A percentile compares a stretch with the other conserved stretches of the same genome.
Evolutionary conservation across 2,888 invertebrate species (phyloP).

Genomic region (Gryllus longicercus): DNA sequence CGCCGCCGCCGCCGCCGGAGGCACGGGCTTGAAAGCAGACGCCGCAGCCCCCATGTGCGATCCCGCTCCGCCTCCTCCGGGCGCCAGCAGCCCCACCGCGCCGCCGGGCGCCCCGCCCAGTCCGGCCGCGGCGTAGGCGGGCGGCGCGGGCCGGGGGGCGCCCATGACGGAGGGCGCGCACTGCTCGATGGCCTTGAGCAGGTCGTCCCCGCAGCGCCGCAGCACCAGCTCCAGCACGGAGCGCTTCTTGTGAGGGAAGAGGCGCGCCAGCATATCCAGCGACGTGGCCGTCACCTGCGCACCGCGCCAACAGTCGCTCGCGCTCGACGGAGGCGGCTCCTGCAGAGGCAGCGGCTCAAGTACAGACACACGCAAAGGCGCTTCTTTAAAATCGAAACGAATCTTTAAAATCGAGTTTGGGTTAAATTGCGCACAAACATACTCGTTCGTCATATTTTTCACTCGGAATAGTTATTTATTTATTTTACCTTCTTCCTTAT

Average conservation of each 20-base stretch:
- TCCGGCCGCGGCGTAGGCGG: background rate
- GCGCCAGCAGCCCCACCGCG: background rate
- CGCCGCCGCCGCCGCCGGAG: slow-evolving; percentile 21
- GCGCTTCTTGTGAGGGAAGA: slow-evolving; percentile 87
- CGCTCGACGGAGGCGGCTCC: too few species aligned
- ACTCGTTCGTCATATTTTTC: too few species aligned
- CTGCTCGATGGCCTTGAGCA: slow-evolving; percentile 86
- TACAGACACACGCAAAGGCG: too few species aligned
- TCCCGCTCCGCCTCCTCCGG: background rate
- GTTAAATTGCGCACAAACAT: too few species aligned
- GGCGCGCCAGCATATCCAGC: slow-evolving; percentile 74
- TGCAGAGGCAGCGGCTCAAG: too few species aligned
- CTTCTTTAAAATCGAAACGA: too few species aligned
- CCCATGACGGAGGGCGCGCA: slow-evolving; percentile 51
- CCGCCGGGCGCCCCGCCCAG: background rate
- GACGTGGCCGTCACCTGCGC: slow-evolving; percentile 49
- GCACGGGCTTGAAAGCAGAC: slow-evolving; percentile 35
- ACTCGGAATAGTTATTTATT: too few species aligned
- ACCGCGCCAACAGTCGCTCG: background rate
- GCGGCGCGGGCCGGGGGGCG: background rate
- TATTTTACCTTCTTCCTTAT: too few species aligned
- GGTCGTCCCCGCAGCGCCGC: slow-evolving; percentile 86
- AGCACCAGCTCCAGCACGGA: slow-evolving; percentile 87
- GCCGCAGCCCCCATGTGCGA: background rate
- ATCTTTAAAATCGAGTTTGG: too few species aligned